Evolutionary conservation across 2,888 invertebrate species (phyloP), one percentile per base, ranked within the genome.

Genomic region (Plagodis pulveraria): DNA sequence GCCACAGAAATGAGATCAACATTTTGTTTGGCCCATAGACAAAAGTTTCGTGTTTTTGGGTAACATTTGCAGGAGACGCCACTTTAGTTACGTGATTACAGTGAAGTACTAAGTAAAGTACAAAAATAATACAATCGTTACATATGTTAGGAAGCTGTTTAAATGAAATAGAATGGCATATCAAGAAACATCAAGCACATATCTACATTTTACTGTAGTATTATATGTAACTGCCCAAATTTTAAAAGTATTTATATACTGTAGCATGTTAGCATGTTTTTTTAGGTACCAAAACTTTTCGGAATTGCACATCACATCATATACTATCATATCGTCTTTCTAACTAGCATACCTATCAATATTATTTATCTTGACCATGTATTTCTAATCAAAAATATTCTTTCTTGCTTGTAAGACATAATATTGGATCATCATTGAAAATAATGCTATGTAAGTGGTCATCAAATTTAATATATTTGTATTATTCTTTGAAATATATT

Each of bases 401-500:
- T 72, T 76, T 80, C 74, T 71, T 72, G 76, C 71, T 62, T 72
- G 71, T 82, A 83, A 86, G 83, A 84, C 77, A 81, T 72, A 71
- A 63, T 63, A 65, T 67, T 76, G 76, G 78, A 72, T 78, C 83
- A 80, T 84, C 83, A 78, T 84, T 84, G 75, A 74, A 71, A 74
- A 78, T 81, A 79, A 86, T 84, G 87, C 84, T 84, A 80, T 78
- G 75, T 84, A 83, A 85, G 81, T 77, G 76, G 81, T 80, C 81
- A 79, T 84, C 82, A 81, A 86, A 84, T 90, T 90, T 91, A 90
- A 80, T 83, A 90, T 87, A 89, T 90, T 91, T 91, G 84, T 90
- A 91, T 82, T 91, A 91, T 92, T 91, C 91, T 91, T 91, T 89
- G 89, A 91, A 87, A 89, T 87, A 89, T 91, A 91, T 89, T 91